A percentile compares a stretch with the other conserved stretches of the same genome.
Evolutionary conservation across 2,888 invertebrate genomes (phyloP).

Genomic region (Phyto melanocephala): DNA sequence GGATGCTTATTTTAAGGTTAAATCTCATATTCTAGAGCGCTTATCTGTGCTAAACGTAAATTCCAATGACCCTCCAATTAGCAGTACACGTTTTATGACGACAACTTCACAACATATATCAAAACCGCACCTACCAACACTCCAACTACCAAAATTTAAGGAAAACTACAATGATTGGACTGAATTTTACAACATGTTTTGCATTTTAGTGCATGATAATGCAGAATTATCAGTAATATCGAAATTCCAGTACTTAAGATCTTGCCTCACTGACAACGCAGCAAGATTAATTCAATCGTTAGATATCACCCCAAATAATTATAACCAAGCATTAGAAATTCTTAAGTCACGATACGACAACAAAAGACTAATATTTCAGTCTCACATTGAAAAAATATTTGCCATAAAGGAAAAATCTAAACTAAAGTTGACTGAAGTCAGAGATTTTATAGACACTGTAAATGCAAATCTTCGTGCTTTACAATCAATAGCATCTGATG

Average conservation of each 20-base stretch:
- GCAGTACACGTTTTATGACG: background rate
- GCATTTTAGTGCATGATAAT: slow-evolving; percentile 17
- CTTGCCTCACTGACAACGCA: slow-evolving; percentile 10
- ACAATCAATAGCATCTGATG: background rate
- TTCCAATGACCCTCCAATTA: background rate
- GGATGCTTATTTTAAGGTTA: slow-evolving; percentile 16
- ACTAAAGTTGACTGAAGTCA: slow-evolving; percentile 1
- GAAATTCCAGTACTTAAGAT: slow-evolving; percentile 27
- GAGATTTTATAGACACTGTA: slow-evolving; percentile 37
- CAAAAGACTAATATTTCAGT: slow-evolving; percentile 15
- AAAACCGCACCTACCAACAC: slow-evolving; percentile 33
- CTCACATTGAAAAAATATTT: slow-evolving; percentile 49
- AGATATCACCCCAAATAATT: slow-evolving; percentile 20
- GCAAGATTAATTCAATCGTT: slow-evolving; percentile 1
- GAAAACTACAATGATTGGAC: slow-evolving; percentile 50
- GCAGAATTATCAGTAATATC: background rate
- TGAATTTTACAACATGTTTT: slow-evolving; percentile 55
- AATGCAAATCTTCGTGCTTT: slow-evolving; percentile 24
- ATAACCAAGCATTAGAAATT: background rate
- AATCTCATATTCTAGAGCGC: slow-evolving; percentile 14
- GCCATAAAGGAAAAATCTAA: background rate
- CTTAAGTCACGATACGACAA: slow-evolving; percentile 5
- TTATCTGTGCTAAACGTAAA: background rate
- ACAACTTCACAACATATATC: background rate
- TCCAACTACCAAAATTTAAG: slow-evolving; percentile 47